These are phyloP conservation scores for Solenodon paradoxus DNA, from an alignment of 2,113 vertebrate species.

Conservation along the genomic window DNA sequence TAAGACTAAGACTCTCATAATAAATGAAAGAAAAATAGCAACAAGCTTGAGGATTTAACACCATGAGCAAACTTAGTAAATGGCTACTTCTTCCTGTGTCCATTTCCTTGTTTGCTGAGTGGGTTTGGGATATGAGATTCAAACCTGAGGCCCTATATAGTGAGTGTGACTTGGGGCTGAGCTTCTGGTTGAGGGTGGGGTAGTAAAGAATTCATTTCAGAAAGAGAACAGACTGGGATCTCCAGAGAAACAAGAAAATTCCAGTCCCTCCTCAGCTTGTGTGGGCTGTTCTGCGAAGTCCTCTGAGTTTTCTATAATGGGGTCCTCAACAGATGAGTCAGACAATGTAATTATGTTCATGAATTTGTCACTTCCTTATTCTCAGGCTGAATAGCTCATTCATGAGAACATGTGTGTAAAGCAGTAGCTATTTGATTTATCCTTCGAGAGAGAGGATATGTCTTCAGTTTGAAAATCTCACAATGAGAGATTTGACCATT, in stretches of 20 bases:
- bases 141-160: neutral
- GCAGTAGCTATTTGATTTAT: neutral
- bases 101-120: neutral
- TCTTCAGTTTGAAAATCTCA: constrained; percentile 1
- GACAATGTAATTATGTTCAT: neutral
- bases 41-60: neutral
- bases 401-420: constrained; percentile 2
- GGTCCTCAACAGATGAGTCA: constrained; percentile 6
- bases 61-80: neutral
- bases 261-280: neutral
- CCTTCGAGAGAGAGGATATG: neutral
- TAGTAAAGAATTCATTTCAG: neutral
- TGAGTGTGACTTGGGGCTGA: neutral
- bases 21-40: neutral
- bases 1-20: neutral
- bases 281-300: neutral
- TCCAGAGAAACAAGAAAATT: neutral
- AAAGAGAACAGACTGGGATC: neutral
- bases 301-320: neutral
- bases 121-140: neutral
- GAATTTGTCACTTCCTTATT: constrained; percentile 25
- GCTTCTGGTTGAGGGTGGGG: neutral
- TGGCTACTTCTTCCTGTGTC: neutral
- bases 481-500: constrained; percentile 32
- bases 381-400: neutral